These are phyloP conservation scores for Peucedramus taeniatus DNA, from an alignment of 2,113 vertebrate species.

Conservation along the genomic window DNA sequence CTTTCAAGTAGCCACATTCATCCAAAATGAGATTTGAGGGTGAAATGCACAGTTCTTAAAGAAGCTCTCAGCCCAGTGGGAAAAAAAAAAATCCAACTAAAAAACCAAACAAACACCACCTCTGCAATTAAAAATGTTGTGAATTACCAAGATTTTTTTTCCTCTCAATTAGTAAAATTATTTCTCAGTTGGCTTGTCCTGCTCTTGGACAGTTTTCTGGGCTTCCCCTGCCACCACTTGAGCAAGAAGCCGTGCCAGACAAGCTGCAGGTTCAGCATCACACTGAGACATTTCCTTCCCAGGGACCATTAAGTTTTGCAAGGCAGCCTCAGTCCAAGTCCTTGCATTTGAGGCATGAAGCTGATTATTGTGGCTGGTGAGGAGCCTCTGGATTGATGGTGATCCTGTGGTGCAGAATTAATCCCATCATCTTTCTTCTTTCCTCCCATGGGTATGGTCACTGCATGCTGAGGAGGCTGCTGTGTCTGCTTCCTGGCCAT, in stretches of 20 bases:
- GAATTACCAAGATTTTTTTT: background rate
- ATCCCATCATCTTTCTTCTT: background rate
- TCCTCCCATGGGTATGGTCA: background rate
- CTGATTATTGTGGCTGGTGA: background rate
- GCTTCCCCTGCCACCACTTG: background rate
- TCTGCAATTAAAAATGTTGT: background rate
- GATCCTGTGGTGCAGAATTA: background rate
- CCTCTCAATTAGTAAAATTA: background rate
- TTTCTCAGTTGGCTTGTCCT: background rate
- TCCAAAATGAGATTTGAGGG: background rate
- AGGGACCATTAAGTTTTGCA: background rate
- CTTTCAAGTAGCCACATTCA: background rate
- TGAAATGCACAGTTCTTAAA: background rate
- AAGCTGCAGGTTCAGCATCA: background rate
- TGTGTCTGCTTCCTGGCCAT: background rate
- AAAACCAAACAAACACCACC: too few species aligned
- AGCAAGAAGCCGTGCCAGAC: background rate
- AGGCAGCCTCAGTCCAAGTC: background rate
- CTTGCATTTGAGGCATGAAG: background rate
- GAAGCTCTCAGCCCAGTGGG: background rate
- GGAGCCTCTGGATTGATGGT: background rate
- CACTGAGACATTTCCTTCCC: accelerated
- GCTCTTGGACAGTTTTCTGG: background rate
- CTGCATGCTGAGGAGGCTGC: background rate
- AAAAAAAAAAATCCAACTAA: background rate